These are phyloP conservation scores for Prolemur simus DNA, from an alignment of 2,113 vertebrate species.

Conservation along the genomic window DNA sequence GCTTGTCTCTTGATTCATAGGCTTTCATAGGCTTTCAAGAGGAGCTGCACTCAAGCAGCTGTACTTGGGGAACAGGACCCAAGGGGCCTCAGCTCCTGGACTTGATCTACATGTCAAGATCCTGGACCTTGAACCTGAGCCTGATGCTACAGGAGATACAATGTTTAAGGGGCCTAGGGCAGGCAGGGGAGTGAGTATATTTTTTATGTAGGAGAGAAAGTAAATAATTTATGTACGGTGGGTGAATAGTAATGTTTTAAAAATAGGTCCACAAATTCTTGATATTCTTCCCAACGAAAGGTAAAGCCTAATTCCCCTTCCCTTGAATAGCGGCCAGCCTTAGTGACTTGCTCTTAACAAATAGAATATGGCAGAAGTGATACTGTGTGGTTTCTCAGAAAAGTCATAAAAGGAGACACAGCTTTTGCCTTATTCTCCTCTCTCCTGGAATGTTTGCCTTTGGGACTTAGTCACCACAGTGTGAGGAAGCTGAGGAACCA, in stretches of 20 bases:
- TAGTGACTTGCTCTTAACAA: not conserved
- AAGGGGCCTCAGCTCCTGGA: not conserved
- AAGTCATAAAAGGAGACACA: not conserved
- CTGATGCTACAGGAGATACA: no score
- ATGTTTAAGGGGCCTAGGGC: not conserved
- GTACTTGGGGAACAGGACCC: not conserved
- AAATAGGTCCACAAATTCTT: not conserved
- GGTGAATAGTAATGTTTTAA: not conserved
- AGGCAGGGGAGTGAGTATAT: not conserved
- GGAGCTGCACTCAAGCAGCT: not conserved
- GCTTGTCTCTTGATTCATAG: not conserved
- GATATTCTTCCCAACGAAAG: not conserved
- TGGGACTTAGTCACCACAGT: not conserved
- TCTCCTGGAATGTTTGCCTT: not conserved
- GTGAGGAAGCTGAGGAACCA: not conserved
- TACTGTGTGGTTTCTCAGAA: not conserved
- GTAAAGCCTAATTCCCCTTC: not conserved
- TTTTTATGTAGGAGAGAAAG: not conserved
- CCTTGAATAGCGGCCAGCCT: not conserved
- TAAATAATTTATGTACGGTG: not conserved
- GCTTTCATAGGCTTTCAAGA: not conserved
- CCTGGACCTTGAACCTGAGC: not conserved
- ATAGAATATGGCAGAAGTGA: not conserved
- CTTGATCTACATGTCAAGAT: not conserved
- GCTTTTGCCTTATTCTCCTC: not conserved